phyloP scores from a whole-genome alignment of 2,888 invertebrate species.

The Ormyrus labotus region DNA sequence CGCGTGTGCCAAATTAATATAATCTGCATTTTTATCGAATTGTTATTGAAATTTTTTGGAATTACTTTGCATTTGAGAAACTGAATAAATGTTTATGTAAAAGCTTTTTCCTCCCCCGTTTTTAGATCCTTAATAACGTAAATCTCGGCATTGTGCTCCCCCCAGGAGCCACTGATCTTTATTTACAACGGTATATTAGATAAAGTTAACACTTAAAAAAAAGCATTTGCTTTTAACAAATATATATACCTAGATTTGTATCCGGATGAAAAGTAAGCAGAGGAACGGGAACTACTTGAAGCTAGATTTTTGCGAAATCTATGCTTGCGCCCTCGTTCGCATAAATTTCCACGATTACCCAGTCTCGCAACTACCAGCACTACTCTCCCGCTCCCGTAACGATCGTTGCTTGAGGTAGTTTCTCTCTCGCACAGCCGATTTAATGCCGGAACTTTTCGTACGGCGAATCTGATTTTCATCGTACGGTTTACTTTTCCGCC shows the following conservation, averaged over 20 bases:
- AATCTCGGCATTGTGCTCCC: constrained; percentile 28
- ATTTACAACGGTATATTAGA: constrained; percentile 17
- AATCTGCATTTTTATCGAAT: constrained; percentile 44
- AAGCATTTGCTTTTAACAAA: background rate
- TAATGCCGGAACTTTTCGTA: background rate
- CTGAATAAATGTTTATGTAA: constrained; percentile 50
- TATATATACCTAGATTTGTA: background rate
- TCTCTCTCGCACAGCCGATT: background rate
- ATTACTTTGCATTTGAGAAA: constrained; percentile 43
- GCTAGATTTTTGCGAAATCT: constrained; percentile 47
- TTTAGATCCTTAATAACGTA: constrained; percentile 44
- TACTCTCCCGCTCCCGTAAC: background rate
- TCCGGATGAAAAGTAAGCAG: background rate
- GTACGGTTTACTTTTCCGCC: background rate
- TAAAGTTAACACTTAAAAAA: background rate
- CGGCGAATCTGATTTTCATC: background rate
- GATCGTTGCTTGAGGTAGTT: background rate
- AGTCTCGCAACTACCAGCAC: too few relatives aligned
- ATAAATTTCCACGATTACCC: constrained; percentile 66
- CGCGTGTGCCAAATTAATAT: constrained; percentile 40
- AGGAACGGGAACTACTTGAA: background rate
- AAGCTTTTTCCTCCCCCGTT: constrained; percentile 8
- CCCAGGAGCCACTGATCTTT: constrained; percentile 14
- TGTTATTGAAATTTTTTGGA: constrained; percentile 47
- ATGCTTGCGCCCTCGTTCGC: constrained; percentile 62